Percentiles rank a stretch among this genome's conserved stretches.
Conservation (phyloP, 2,888 invertebrate genomes). For the Meganola albula region DNA sequence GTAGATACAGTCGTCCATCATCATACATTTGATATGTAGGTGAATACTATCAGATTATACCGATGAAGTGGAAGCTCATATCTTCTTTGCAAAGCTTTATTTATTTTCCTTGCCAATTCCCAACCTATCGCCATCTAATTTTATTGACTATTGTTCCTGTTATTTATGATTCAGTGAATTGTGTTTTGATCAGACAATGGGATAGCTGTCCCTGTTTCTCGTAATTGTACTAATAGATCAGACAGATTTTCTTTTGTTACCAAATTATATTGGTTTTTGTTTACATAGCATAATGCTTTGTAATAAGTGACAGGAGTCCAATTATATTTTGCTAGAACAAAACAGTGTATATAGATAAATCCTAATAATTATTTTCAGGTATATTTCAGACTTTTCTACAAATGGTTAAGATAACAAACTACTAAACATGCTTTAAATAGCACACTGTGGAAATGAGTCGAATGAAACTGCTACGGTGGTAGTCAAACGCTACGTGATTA, state of each 20-base stretch:
- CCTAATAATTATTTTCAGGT: too few relatives aligned
- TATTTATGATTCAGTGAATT: slow-evolving; percentile 69
- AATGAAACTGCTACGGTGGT: too few relatives aligned
- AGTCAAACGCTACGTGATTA: too few relatives aligned
- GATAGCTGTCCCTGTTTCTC: slow-evolving; percentile 48
- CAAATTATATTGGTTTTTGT: slow-evolving; percentile 20
- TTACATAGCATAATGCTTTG: too few relatives aligned
- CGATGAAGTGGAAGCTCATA: slow-evolving; percentile 42
- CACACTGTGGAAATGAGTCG: too few relatives aligned
- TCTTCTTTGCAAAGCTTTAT: slow-evolving; percentile 44
- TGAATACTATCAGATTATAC: slow-evolving; percentile 42
- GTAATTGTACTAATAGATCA: slow-evolving; percentile 68
- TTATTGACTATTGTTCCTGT: slow-evolving; percentile 71
- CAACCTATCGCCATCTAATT: slow-evolving; percentile 59
- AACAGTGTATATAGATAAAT: too few relatives aligned
- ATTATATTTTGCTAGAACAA: too few relatives aligned
- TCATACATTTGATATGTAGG: slow-evolving; percentile 27
- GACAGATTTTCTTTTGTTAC: slow-evolving; percentile 55
- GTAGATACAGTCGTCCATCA: too few relatives aligned
- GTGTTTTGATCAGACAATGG: slow-evolving; percentile 67
- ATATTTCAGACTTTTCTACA: too few relatives aligned
- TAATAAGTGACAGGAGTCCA: too few relatives aligned
- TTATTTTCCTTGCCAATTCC: slow-evolving; percentile 53
- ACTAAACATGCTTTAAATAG: too few relatives aligned
- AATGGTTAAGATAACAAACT: too few relatives aligned